A percentile compares a stretch with the other conserved stretches of the same genome.
phyloP scores from a whole-genome alignment of 2,113 vertebrate genomes.

The Monopterus albus region DNA sequence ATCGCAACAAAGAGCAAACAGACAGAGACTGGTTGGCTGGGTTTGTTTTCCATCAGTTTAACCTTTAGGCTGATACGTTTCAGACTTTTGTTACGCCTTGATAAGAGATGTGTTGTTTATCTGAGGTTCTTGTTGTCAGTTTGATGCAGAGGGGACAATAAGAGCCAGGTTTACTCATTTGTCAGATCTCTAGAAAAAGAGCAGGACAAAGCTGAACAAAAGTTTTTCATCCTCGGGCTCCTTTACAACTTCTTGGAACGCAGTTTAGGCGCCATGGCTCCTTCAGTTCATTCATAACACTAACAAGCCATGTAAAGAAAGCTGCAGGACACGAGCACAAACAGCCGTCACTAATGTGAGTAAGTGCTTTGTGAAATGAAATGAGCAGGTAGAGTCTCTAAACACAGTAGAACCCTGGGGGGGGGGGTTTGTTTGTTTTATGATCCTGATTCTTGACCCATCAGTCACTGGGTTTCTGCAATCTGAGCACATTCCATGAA shows the following conservation, averaged over 20 bases:
- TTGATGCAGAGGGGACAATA: too few relatives aligned
- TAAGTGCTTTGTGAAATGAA: conserved; percentile 26
- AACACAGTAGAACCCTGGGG: conserved; percentile 35
- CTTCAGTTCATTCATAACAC: conserved; percentile 10
- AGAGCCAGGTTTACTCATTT: too few relatives aligned
- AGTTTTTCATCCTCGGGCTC: too few relatives aligned
- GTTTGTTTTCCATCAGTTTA: conserved; percentile 14
- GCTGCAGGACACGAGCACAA: conserved; percentile 10
- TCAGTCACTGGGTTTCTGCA: conserved; percentile 62
- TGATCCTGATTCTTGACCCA: conserved; percentile 56
- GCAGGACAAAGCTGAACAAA: too few relatives aligned
- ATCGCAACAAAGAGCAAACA: too few relatives aligned
- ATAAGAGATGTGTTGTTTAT: too few relatives aligned
- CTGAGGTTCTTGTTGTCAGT: too few relatives aligned
- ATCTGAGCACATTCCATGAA: conserved; percentile 70
- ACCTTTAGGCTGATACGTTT: conserved; percentile 11
- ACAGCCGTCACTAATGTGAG: not conserved
- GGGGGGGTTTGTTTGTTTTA: conserved; percentile 49
- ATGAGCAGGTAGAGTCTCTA: conserved; percentile 43
- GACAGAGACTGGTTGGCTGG: too few relatives aligned
- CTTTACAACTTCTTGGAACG: too few relatives aligned
- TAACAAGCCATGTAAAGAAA: conserved; percentile 20
- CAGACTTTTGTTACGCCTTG: not conserved
- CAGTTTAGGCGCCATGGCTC: too few relatives aligned
- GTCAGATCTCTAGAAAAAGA: too few relatives aligned